Evolutionary conservation across 2,797 vertebrate genomes (phyloP).

Genomic region (Anableps anableps): DNA sequence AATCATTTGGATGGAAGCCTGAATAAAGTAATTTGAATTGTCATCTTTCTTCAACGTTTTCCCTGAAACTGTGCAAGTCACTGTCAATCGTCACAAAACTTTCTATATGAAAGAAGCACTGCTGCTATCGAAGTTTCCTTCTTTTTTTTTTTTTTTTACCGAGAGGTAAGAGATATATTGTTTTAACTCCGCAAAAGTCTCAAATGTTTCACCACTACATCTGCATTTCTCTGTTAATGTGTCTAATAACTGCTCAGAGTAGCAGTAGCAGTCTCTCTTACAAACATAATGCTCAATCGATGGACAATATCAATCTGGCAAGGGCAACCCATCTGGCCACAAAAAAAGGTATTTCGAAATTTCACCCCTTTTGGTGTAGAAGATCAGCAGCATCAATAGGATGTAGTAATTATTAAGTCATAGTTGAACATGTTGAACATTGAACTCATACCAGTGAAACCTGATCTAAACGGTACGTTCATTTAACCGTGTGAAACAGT

Average conservation of each 20-base stretch:
- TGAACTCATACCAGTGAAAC: not conserved
- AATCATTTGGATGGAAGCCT: not conserved
- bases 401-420: slow-evolving; percentile 13
- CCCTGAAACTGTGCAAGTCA: too few relatives aligned
- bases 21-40: not conserved
- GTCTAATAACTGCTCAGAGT: not conserved
- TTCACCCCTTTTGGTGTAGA: not conserved
- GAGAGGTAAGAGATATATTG: too few relatives aligned
- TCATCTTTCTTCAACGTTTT: not conserved
- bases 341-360: not conserved
- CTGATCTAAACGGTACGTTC: not conserved
- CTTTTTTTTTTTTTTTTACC: too few relatives aligned
- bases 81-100: too few relatives aligned
- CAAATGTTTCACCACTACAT: not conserved
- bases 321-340: not conserved
- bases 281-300: not conserved
- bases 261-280: not conserved
- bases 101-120: too few relatives aligned
- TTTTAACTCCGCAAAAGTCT: not conserved
- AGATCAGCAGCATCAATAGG: not conserved
- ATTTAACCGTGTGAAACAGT: not conserved
- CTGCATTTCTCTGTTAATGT: not conserved
- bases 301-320: not conserved
- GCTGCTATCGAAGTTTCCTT: too few relatives aligned
- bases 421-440: slow-evolving; percentile 5